phyloP scores from a whole-genome alignment of 1,140 invertebrate genomes.

The Musca domestica region DNA sequence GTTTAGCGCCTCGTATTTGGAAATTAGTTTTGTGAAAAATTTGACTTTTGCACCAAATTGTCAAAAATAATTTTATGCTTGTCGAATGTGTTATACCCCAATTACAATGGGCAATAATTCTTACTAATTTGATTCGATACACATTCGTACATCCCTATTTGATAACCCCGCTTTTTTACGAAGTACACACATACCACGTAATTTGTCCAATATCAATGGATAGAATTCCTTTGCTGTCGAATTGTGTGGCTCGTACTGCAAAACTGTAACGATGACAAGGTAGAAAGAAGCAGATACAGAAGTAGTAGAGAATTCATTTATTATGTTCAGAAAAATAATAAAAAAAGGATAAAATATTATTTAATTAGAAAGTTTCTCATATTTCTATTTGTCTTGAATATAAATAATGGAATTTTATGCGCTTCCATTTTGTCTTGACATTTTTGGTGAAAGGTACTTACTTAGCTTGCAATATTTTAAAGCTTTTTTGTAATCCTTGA shows the following conservation, averaged over 20 bases:
- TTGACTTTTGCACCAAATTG: too few relatives aligned
- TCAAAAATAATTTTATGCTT: too few relatives aligned
- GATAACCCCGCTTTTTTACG: too few relatives aligned
- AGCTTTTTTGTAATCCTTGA: slow-evolving; percentile 69
- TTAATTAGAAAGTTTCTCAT: slow-evolving; percentile 20
- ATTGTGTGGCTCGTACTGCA: slow-evolving; percentile 73
- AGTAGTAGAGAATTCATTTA: background rate
- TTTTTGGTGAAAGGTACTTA: slow-evolving; percentile 51
- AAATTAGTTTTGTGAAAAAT: too few relatives aligned
- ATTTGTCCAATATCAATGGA: slow-evolving; percentile 66
- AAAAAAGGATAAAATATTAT: background rate
- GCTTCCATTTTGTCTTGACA: background rate
- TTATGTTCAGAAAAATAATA: background rate
- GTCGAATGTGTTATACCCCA: too few relatives aligned
- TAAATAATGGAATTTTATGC: background rate
- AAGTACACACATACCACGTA: slow-evolving; percentile 55
- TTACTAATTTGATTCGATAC: too few relatives aligned
- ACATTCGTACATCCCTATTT: too few relatives aligned
- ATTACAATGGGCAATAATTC: too few relatives aligned
- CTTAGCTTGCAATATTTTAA: slow-evolving; percentile 72
- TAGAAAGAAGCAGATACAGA: background rate
- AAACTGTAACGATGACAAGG: slow-evolving; percentile 53
- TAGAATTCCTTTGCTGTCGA: slow-evolving; percentile 70
- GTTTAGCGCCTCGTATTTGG: too few relatives aligned
- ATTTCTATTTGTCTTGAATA: background rate